Conservation (phyloP, 1,140 invertebrate genomes). For the Reticulitermes speratus region DNA sequence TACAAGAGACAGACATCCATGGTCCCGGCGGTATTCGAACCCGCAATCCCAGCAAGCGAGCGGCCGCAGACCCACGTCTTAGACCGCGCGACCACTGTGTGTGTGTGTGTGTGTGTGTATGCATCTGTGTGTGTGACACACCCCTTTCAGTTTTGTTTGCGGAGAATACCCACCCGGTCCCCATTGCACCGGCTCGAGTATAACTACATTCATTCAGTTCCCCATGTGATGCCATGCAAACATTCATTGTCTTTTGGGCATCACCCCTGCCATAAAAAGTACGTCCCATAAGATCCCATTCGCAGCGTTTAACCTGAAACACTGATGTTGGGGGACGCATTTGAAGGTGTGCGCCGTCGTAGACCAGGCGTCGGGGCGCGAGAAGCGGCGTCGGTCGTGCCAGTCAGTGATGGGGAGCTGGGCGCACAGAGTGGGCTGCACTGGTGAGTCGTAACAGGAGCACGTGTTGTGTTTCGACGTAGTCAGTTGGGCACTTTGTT, state of each 20-base stretch:
- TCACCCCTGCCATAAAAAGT: background rate
- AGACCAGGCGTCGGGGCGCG: background rate
- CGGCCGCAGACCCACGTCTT: too few relatives aligned
- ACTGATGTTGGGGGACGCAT: background rate
- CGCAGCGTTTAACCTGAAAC: background rate
- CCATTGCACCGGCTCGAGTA: too few relatives aligned
- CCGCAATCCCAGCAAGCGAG: too few relatives aligned
- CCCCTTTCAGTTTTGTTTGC: too few relatives aligned
- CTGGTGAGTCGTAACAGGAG: background rate
- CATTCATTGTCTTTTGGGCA: background rate
- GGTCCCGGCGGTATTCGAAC: too few relatives aligned
- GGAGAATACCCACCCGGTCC: too few relatives aligned
- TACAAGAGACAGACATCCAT: too few relatives aligned
- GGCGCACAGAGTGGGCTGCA: background rate
- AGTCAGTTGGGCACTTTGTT: background rate
- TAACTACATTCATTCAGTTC: too few relatives aligned
- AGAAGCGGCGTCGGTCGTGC: background rate
- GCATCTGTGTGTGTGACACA: too few relatives aligned
- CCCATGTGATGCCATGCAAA: background rate
- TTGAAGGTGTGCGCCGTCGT: background rate
- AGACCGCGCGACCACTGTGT: too few relatives aligned
- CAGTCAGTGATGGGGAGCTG: background rate
- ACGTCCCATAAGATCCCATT: background rate
- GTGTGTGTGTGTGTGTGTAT: too few relatives aligned
- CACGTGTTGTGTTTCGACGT: background rate